Conservation (phyloP, 2,888 invertebrate species). For the Psococerastis gibbosa region DNA sequence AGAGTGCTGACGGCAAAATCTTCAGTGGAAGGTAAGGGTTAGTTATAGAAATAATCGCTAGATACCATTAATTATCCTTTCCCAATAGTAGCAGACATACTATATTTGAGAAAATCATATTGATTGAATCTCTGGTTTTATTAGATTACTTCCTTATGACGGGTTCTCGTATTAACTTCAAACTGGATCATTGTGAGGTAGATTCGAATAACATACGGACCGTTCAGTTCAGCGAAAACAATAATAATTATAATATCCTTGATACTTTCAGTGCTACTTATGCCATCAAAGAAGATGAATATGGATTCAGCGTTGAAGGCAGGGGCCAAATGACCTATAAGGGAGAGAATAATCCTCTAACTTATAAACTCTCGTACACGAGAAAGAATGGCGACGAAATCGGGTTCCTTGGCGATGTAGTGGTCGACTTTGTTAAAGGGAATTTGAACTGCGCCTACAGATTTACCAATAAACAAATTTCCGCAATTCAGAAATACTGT, state of each 20-base stretch:
- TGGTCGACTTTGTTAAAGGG: slow-evolving; percentile 41
- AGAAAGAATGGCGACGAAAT: slow-evolving; percentile 40
- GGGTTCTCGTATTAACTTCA: too few relatives aligned
- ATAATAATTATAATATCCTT: too few relatives aligned
- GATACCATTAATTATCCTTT: not conserved
- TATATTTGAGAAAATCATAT: slow-evolving; percentile 10
- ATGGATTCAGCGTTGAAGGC: slow-evolving; percentile 54
- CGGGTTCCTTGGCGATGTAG: slow-evolving; percentile 34
- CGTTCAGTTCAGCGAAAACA: too few relatives aligned
- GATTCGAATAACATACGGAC: not conserved
- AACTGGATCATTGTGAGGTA: not conserved
- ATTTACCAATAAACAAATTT: slow-evolving; percentile 50
- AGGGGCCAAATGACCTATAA: slow-evolving; percentile 51
- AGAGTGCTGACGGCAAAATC: slow-evolving; percentile 42
- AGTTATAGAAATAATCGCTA: not conserved
- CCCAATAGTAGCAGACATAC: too few relatives aligned
- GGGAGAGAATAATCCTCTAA: slow-evolving; percentile 45
- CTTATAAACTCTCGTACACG: slow-evolving; percentile 53
- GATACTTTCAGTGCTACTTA: slow-evolving; percentile 43
- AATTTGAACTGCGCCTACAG: slow-evolving; percentile 48
- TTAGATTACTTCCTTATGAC: too few relatives aligned
- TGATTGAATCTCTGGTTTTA: slow-evolving; percentile 14
- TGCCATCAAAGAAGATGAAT: slow-evolving; percentile 47
- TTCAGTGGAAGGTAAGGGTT: slow-evolving; percentile 44
- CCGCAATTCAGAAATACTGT: slow-evolving; percentile 37